Evolutionary conservation across 2,797 vertebrate genomes (phyloP).

Genomic region (Selene dorsalis): DNA sequence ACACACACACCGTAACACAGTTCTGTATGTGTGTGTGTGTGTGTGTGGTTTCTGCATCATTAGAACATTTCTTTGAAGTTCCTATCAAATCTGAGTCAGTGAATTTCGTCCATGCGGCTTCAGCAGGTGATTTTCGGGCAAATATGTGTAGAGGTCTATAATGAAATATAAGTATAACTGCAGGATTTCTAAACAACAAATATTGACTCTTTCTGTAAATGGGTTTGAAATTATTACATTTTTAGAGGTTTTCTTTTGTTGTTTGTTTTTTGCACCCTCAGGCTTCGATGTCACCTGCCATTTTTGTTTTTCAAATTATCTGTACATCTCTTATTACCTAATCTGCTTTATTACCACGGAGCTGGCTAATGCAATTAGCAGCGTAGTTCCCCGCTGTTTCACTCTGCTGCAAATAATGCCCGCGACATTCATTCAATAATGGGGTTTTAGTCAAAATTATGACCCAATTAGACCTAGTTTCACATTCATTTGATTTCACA

Average conservation of each 20-base stretch:
- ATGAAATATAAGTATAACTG: constrained; percentile 12
- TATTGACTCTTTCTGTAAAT: constrained; percentile 5
- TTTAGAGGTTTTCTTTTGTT: too few relatives aligned
- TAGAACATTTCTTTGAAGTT: constrained; percentile 13
- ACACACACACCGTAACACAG: not conserved
- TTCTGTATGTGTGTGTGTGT: not conserved
- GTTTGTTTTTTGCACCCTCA: not conserved
- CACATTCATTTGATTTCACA: constrained; percentile 77
- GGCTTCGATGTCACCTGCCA: constrained; percentile 34
- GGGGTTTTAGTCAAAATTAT: constrained; percentile 81
- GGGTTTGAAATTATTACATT: not conserved
- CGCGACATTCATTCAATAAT: constrained; percentile 78
- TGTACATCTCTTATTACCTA: constrained; percentile 52
- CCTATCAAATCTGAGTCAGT: constrained; percentile 27
- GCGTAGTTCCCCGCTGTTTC: constrained; percentile 67
- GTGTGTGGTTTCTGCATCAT: constrained; percentile 5
- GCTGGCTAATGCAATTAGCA: constrained; percentile 75
- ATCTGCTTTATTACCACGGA: constrained; percentile 69
- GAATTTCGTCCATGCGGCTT: constrained; percentile 3
- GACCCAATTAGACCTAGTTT: constrained; percentile 79
- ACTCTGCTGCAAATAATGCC: constrained; percentile 72
- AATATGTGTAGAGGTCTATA: not conserved
- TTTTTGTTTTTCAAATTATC: constrained; percentile 48
- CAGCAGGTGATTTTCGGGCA: constrained; percentile 10
- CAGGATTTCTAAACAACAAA: not conserved